phyloP scores from a whole-genome alignment of 2,888 invertebrate species.

The Plebejus melissa region DNA sequence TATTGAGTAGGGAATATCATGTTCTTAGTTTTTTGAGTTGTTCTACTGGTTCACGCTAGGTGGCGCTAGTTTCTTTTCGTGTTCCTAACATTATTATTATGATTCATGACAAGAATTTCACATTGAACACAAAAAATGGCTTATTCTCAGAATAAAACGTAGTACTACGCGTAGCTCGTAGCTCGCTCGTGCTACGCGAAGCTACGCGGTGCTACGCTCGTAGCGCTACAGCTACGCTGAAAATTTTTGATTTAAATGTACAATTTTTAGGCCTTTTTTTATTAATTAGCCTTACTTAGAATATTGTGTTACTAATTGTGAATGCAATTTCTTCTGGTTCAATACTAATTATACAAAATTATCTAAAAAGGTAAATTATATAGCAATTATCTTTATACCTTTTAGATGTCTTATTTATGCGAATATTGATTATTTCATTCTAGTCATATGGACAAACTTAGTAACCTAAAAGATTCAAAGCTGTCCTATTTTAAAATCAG shows the following conservation, averaged over 20 bases:
- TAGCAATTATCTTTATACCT: no score
- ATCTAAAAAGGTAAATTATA: no score
- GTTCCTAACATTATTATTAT: neutral
- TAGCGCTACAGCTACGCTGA: neutral
- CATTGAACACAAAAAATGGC: no score
- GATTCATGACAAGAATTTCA: no score
- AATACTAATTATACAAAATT: no score
- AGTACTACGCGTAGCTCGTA: neutral
- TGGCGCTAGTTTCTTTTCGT: neutral
- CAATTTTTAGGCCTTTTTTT: neutral
- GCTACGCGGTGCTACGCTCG: conserved; percentile 6
- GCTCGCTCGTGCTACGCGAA: neutral
- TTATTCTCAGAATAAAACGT: neutral
- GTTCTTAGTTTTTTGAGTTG: neutral
- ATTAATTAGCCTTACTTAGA: no score
- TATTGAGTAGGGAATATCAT: neutral
- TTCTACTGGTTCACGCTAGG: neutral
- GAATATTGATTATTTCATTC: no score
- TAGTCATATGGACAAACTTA: no score
- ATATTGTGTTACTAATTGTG: neutral
- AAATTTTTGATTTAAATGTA: neutral
- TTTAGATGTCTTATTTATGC: no score
- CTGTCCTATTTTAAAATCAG: no score
- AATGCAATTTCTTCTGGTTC: neutral
- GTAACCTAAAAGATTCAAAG: no score